phyloP scores from a whole-genome alignment of 53 echinoderm and acorn worm genomes.

The Patiria pectinifera region DNA sequence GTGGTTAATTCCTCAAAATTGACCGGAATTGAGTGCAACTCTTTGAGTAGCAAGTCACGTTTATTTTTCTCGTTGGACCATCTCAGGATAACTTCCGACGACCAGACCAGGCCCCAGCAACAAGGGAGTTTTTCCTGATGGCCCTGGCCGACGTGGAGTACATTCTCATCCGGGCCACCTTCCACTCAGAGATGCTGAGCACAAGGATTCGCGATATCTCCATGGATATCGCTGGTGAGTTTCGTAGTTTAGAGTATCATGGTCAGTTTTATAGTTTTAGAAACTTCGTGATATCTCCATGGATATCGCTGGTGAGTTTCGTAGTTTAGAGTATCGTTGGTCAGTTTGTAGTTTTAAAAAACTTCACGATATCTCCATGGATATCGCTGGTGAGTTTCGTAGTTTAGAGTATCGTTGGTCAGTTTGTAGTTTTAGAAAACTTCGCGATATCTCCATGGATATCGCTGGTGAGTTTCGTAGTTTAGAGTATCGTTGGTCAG shows the following conservation, averaged over 20 bases:
- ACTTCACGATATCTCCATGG: too few species aligned
- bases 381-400: not conserved
- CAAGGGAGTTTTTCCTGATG: slow-evolving; percentile 92
- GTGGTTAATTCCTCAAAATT: too few species aligned
- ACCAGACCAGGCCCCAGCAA: slow-evolving; percentile 75
- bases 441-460: too few species aligned
- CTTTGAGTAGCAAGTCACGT: not conserved
- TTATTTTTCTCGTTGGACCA: not conserved
- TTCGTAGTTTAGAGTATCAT: not conserved
- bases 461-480: not conserved
- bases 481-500: not conserved
- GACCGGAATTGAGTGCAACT: too few species aligned
- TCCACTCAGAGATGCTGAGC: slow-evolving; percentile 76
- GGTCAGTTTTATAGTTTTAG: too few species aligned
- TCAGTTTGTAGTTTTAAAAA: too few species aligned
- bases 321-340: not conserved
- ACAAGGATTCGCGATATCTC: slow-evolving; percentile 79
- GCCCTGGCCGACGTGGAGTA: slow-evolving; percentile 84
- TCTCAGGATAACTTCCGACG: slow-evolving; percentile 80
- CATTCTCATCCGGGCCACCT: slow-evolving; percentile 87
- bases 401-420: not conserved
- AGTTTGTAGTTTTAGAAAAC: too few species aligned
- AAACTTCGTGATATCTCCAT: too few species aligned
- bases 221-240: slow-evolving; percentile 84
- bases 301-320: not conserved